Percentiles rank a stretch among this genome's conserved stretches.
These are phyloP conservation scores for Amphiura filiformis DNA, from an alignment of 35 echinoderm and acorn worm species.

Conservation along the genomic window DNA sequence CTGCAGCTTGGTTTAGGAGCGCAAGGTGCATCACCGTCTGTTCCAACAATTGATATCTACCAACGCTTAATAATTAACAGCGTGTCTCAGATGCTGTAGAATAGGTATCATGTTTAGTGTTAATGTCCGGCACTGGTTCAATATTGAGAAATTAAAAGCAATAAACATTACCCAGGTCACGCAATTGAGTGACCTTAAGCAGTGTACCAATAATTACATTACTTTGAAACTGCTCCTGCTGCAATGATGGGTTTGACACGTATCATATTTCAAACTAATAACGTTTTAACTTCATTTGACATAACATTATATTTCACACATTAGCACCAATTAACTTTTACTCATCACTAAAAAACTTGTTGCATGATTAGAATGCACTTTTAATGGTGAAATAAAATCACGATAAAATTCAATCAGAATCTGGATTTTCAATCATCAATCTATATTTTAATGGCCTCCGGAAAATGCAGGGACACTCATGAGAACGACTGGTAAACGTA, in stretches of 20 bases:
- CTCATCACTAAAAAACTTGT: neutral
- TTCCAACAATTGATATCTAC: neutral
- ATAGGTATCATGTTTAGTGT: constrained; percentile 12
- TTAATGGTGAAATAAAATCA: neutral
- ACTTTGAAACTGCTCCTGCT: neutral
- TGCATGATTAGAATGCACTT: neutral
- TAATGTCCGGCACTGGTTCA: neutral
- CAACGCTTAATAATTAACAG: neutral
- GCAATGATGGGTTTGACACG: neutral
- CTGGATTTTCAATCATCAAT: neutral
- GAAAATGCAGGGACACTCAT: neutral
- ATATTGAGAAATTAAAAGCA: constrained; percentile 1
- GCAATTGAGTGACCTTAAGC: neutral
- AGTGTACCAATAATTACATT: neutral
- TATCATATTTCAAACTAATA: neutral
- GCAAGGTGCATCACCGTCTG: neutral
- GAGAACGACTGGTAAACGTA: neutral
- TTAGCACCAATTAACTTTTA: neutral
- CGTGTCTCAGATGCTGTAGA: neutral
- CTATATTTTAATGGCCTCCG: neutral
- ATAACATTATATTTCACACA: neutral
- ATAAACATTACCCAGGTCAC: neutral
- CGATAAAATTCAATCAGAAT: neutral
- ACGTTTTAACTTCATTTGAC: neutral
- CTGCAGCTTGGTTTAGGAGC: neutral